Conservation (phyloP, 37 sponge, comb jelly and placozoan genomes). For the Theonella swinhoei region DNA sequence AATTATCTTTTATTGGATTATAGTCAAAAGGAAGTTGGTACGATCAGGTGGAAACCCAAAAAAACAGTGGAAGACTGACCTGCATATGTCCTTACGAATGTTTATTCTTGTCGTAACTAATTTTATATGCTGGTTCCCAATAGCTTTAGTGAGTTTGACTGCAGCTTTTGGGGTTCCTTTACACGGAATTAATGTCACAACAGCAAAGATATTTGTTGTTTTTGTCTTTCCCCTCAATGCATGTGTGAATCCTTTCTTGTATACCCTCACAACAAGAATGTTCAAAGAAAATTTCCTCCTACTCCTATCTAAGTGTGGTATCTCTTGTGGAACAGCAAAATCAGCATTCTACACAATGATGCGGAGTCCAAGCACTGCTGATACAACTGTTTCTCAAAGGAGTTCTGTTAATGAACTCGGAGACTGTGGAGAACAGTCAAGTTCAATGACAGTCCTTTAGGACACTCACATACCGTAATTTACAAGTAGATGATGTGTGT, state of each 20-base stretch:
- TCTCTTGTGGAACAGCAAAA: background rate
- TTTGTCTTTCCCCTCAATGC: constrained; percentile 87
- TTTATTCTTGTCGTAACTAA: constrained; percentile 68
- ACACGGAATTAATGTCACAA: constrained; percentile 5
- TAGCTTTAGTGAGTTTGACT: constrained; percentile 72
- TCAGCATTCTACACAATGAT: background rate
- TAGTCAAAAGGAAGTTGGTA: background rate
- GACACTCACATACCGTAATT: too few relatives aligned
- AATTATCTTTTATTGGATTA: constrained; percentile 36
- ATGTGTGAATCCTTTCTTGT: constrained; percentile 81
- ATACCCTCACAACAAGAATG: constrained; percentile 56
- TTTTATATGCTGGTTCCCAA: constrained; percentile 86
- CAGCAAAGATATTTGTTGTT: constrained; percentile 64
- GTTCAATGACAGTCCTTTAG: too few relatives aligned
- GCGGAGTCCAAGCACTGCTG: too few relatives aligned
- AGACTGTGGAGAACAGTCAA: too few relatives aligned
- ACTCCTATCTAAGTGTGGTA: constrained; percentile 32
- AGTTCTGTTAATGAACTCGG: too few relatives aligned
- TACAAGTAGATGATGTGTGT: too few relatives aligned
- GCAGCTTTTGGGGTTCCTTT: constrained; percentile 48
- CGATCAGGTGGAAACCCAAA: background rate
- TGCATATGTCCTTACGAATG: constrained; percentile 70
- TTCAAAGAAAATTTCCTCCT: constrained; percentile 66
- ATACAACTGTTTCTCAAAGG: too few relatives aligned
- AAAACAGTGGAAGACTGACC: constrained; percentile 12